Conservation (phyloP, 2,113 vertebrate species). For the Hystrix brachyura region DNA sequence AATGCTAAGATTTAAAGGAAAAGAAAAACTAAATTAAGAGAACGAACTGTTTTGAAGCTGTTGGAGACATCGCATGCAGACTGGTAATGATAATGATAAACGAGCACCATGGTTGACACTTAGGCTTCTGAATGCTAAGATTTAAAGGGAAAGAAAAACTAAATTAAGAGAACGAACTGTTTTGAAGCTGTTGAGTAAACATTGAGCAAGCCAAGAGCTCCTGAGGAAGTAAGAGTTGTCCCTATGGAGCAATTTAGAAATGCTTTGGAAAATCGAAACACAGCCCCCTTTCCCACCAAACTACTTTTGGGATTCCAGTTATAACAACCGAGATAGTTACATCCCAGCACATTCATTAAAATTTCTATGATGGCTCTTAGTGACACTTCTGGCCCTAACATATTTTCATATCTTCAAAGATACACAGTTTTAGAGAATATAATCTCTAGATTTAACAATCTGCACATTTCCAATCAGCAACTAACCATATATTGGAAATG, state of each 20-base stretch:
- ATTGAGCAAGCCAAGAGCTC: neutral
- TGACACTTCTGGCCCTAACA: neutral
- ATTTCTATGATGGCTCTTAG: neutral
- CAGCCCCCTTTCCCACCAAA: neutral
- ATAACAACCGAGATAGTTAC: neutral
- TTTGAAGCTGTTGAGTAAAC: constrained; percentile 2
- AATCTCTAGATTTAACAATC: neutral
- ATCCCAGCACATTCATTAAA: neutral
- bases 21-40: neutral
- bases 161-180: neutral
- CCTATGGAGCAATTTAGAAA: neutral
- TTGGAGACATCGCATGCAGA: neutral
- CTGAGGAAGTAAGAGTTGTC: neutral
- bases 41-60: neutral
- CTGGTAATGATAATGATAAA: neutral
- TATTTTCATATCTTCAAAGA: neutral
- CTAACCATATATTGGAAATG: neutral
- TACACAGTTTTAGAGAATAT: neutral
- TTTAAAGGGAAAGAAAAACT: constrained; percentile 24
- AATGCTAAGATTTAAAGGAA: neutral
- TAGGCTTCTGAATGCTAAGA: neutral
- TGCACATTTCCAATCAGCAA: neutral
- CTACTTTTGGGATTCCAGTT: constrained; percentile 19
- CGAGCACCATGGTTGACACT: neutral
- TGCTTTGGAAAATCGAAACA: constrained; percentile 16